Conservation (phyloP, 1,140 invertebrate species). For the Catajapyx aquilonaris region DNA sequence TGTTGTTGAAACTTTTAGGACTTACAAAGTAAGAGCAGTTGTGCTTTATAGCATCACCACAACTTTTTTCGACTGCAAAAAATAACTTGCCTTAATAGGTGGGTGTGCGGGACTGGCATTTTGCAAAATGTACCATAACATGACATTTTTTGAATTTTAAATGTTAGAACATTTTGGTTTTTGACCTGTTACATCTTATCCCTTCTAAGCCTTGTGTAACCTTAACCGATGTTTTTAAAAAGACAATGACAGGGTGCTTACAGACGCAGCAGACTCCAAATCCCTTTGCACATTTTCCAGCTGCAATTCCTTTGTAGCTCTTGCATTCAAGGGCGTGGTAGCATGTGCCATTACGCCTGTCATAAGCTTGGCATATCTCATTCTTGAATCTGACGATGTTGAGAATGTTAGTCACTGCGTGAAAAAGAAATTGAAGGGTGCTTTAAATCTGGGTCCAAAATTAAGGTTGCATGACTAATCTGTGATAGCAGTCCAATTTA, state of each 20-base stretch:
- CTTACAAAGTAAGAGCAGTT: conserved; percentile 35
- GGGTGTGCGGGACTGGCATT: not conserved
- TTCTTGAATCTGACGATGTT: conserved; percentile 48
- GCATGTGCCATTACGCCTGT: conserved; percentile 38
- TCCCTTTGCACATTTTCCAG: conserved; percentile 46
- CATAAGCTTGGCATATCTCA: conserved; percentile 28
- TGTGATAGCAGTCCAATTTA: too few species aligned
- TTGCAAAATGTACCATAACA: conserved; percentile 1
- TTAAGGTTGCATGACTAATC: too few species aligned
- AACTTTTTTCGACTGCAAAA: conserved; percentile 28
- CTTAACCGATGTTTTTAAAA: too few species aligned
- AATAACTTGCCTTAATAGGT: not conserved
- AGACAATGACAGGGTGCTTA: conserved; percentile 26
- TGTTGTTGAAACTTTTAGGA: conserved; percentile 23
- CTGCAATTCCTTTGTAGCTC: conserved; percentile 29
- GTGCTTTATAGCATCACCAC: conserved; percentile 27
- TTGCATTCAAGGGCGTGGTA: conserved; percentile 40
- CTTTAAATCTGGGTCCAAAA: too few species aligned
- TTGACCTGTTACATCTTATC: conserved; percentile 19
- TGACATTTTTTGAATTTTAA: not conserved
- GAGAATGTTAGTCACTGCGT: conserved; percentile 42
- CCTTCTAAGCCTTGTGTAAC: too few species aligned
- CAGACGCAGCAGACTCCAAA: conserved; percentile 52
- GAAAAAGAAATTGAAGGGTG: too few species aligned
- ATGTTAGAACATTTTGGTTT: not conserved